Evolutionary conservation across 2,113 vertebrate species (phyloP).

Genomic region (Oceanodroma tethys): DNA sequence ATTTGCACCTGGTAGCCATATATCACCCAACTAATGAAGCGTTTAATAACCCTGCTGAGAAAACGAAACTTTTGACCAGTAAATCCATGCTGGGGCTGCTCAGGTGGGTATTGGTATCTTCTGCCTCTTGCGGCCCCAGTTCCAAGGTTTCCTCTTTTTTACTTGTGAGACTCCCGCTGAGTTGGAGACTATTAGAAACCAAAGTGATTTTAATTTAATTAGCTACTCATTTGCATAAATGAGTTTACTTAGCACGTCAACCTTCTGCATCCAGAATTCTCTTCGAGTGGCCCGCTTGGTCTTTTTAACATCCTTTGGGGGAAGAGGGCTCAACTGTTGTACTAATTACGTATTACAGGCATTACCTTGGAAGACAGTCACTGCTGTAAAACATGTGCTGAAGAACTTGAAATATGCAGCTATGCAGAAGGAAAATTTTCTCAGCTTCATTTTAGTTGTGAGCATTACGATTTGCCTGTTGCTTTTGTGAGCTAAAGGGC

Average conservation of each 20-base stretch:
- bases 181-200: background rate
- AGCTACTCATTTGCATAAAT: background rate
- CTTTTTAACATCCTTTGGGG: background rate
- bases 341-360: accelerated
- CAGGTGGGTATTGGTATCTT: background rate
- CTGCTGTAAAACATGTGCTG: no score
- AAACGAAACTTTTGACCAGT: constrained; percentile 29
- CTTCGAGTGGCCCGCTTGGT: background rate
- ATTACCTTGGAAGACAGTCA: background rate
- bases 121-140: background rate
- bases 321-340: background rate
- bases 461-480: background rate
- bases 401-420: background rate
- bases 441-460: background rate
- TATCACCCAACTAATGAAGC: constrained; percentile 51
- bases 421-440: background rate
- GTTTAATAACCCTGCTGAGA: constrained; percentile 61
- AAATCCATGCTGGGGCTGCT: background rate
- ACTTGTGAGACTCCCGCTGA: background rate
- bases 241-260: background rate
- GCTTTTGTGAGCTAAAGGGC: background rate
- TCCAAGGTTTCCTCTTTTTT: background rate
- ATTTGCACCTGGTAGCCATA: constrained; percentile 47
- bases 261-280: background rate
- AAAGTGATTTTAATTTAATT: background rate